Conservation (phyloP, 2,797 vertebrate species). For the Ataeniobius toweri region DNA sequence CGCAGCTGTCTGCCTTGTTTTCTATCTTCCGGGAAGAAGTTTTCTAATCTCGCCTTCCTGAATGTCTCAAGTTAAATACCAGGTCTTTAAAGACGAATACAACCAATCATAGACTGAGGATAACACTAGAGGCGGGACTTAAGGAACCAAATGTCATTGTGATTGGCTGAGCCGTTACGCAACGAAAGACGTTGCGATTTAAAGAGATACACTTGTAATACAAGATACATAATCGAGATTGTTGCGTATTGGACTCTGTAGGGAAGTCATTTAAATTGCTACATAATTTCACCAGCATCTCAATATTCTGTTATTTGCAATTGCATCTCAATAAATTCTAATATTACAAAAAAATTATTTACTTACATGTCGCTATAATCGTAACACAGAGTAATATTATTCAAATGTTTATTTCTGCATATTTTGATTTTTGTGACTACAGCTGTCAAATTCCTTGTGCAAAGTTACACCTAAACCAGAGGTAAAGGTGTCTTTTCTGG, state of each 20-base stretch:
- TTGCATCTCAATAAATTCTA: neutral
- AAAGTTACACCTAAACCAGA: neutral
- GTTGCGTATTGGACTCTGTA: neutral
- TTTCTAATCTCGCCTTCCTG: neutral
- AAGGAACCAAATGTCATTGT: fast-evolving
- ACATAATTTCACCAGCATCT: neutral
- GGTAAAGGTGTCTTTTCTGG: neutral
- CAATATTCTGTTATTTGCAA: neutral
- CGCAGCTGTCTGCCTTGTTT: neutral
- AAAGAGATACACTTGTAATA: neutral
- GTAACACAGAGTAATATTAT: neutral
- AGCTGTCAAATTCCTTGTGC: neutral
- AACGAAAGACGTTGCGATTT: neutral
- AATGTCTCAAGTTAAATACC: neutral
- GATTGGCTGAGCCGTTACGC: slow-evolving; percentile 50
- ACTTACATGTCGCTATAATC: neutral
- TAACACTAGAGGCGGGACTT: slow-evolving; percentile 20
- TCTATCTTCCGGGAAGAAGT: neutral
- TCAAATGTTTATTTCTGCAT: neutral
- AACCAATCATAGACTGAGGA: neutral
- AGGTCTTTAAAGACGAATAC: slow-evolving; percentile 14
- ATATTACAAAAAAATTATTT: neutral
- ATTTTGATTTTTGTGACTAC: neutral
- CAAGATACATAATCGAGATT: neutral
- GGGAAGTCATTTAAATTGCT: neutral